phyloP scores from a whole-genome alignment of 2,113 vertebrate genomes.

The Myiozetetes cayanensis region DNA sequence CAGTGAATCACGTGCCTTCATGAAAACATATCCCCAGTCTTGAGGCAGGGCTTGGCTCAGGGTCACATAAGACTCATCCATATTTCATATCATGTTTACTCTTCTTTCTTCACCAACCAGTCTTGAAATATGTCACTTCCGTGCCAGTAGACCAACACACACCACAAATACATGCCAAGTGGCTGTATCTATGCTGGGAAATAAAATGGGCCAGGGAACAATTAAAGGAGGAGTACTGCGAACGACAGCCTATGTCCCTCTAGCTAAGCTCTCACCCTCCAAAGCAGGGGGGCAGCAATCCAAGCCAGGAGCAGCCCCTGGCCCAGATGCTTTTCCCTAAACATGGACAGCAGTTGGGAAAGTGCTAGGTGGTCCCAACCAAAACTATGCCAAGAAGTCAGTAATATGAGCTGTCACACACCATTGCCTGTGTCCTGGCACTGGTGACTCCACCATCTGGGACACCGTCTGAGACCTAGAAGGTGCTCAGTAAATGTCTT shows the following conservation, averaged over 20 bases:
- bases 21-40: slow-evolving; percentile 20
- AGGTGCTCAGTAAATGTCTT: not conserved
- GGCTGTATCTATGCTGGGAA: not conserved
- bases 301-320: not conserved
- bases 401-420: not conserved
- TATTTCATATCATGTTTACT: not conserved
- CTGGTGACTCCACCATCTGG: not conserved
- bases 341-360: not conserved
- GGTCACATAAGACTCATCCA: not conserved
- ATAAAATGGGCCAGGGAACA: not conserved
- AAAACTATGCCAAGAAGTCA: not conserved
- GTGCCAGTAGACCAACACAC: not conserved
- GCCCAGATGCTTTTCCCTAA: not conserved
- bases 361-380: not conserved
- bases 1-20: not conserved
- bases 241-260: not conserved
- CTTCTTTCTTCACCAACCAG: not conserved
- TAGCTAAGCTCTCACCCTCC: not conserved
- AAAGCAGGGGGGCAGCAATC: not conserved
- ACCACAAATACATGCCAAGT: not conserved
- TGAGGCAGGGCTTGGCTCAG: not conserved
- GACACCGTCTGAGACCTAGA: not conserved
- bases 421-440: not conserved
- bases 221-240: not conserved
- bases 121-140: not conserved